Evolutionary conservation across 2,888 invertebrate species (phyloP).

Genomic region (Parthenolecanium corni): DNA sequence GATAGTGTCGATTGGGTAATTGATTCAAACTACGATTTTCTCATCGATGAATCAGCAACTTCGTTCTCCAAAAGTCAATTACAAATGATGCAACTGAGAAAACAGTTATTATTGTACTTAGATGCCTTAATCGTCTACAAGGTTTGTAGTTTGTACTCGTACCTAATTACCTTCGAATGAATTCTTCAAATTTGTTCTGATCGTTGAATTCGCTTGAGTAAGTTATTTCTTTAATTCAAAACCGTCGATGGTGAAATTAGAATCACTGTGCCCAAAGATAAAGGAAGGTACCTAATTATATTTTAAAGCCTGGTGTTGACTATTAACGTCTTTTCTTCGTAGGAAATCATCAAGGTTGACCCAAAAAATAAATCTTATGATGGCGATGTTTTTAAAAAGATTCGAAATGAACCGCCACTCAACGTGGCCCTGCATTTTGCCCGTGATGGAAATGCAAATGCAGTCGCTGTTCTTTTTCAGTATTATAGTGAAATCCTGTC

Average conservation of each 20-base stretch:
- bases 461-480: conserved; percentile 56
- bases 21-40: background rate
- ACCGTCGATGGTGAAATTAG: no score
- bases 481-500: conserved; percentile 49
- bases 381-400: conserved; percentile 53
- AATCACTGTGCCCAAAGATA: no score
- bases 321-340: conserved; percentile 20
- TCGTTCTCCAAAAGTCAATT: conserved; percentile 17
- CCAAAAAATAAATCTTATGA: conserved; percentile 50
- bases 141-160: background rate
- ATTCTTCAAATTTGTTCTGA: background rate
- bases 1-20: background rate
- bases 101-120: conserved; percentile 22
- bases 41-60: conserved; percentile 7
- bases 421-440: conserved; percentile 58
- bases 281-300: no score
- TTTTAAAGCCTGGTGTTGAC: no score
- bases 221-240: no score
- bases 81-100: conserved; percentile 22
- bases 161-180: background rate
- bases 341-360: conserved; percentile 31
- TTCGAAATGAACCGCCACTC: conserved; percentile 51
- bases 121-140: conserved; percentile 20
- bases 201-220: no score
- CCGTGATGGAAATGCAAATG: conserved; percentile 51